Conservation (phyloP, 2,888 invertebrate genomes). For the Andrena flavipes region DNA sequence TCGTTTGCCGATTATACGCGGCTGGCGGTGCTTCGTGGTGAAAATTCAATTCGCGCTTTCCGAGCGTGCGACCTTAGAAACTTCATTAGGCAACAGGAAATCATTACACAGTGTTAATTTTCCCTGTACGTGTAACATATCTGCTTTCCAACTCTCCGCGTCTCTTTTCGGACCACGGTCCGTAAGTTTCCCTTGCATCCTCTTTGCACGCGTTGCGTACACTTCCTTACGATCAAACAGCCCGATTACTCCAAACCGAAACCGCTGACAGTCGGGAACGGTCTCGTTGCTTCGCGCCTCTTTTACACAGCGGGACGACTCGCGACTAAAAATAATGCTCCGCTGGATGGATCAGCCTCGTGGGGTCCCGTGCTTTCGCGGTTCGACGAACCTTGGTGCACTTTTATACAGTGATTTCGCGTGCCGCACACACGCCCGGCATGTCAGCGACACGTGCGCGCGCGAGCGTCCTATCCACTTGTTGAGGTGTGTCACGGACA, state of each 20-base stretch:
- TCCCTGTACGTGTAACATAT: no score
- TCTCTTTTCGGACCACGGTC: no score
- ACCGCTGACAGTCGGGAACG: no score
- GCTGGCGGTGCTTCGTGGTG: neutral
- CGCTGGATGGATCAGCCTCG: constrained; percentile 14
- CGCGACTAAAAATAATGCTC: neutral
- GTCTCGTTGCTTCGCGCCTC: neutral
- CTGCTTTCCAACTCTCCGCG: no score
- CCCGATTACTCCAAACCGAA: no score
- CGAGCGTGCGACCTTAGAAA: neutral
- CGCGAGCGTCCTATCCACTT: constrained; percentile 67
- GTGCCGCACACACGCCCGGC: constrained; percentile 25
- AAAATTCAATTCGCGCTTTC: constrained; percentile 23
- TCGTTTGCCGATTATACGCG: constrained; percentile 20
- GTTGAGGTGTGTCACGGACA: constrained; percentile 74
- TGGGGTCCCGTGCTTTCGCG: constrained; percentile 31
- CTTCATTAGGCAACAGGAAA: constrained; percentile 1
- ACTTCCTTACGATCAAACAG: no score
- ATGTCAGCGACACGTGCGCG: constrained; percentile 69
- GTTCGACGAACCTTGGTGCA: constrained; percentile 38
- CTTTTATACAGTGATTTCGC: constrained; percentile 48
- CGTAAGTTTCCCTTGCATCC: no score
- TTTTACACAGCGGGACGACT: neutral
- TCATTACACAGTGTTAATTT: neutral
- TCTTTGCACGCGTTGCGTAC: no score